Evolutionary conservation across 2,113 vertebrate species (phyloP).

Genomic region (Oncorhynchus nerka): DNA sequence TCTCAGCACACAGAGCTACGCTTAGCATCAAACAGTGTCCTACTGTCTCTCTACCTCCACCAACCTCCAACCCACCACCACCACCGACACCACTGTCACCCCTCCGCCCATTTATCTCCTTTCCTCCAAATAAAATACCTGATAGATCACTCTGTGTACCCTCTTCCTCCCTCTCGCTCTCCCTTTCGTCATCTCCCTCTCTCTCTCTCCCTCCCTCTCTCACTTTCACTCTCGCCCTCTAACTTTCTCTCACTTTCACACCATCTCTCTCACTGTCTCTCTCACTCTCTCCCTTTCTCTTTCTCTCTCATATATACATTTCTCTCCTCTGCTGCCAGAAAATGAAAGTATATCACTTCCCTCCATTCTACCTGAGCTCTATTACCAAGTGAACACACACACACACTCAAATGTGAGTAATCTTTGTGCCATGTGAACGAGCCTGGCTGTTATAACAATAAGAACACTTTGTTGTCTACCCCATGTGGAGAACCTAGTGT

Average conservation of each 20-base stretch:
- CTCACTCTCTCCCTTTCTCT: background rate
- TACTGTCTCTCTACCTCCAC: background rate
- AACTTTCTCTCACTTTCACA: background rate
- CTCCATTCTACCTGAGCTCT: background rate
- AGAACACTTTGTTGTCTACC: background rate
- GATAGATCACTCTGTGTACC: slow-evolving; percentile 17
- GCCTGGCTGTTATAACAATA: no score
- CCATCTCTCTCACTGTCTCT: slow-evolving; percentile 3
- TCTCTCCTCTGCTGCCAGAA: background rate
- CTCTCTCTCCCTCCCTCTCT: slow-evolving; percentile 12
- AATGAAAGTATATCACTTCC: no score
- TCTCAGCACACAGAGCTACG: background rate
- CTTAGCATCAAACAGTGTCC: background rate
- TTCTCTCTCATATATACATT: background rate
- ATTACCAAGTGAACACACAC: background rate
- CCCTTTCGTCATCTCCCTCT: background rate
- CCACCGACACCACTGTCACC: slow-evolving; percentile 10
- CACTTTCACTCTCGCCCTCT: slow-evolving; percentile 33
- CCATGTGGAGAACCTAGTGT: background rate
- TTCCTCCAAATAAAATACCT: background rate
- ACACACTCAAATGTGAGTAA: no score
- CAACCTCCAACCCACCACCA: background rate
- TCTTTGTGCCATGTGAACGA: no score
- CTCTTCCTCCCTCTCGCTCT: background rate
- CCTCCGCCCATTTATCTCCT: slow-evolving; percentile 25